These are phyloP conservation scores for Botia kubotai DNA, from an alignment of 2,797 vertebrate genomes.

Conservation along the genomic window DNA sequence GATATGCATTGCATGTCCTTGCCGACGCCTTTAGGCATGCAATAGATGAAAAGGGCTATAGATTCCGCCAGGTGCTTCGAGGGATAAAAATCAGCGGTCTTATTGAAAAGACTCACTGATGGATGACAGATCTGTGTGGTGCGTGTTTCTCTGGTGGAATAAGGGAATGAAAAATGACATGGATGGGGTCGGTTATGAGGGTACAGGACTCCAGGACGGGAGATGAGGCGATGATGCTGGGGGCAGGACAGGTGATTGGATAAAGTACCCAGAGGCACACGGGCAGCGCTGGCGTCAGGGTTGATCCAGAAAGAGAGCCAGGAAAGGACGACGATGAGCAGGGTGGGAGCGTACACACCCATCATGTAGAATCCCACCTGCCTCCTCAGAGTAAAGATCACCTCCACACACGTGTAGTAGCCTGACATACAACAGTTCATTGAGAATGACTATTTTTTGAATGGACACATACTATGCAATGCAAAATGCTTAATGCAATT, in stretches of 20 bases:
- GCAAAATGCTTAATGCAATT: not conserved
- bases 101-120: conserved; percentile 15
- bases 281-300: conserved; percentile 95
- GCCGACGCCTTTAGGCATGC: conserved; percentile 12
- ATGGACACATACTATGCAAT: not conserved
- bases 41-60: conserved; percentile 30
- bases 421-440: conserved; percentile 73
- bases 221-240: not conserved
- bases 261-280: conserved; percentile 53
- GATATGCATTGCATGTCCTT: conserved; percentile 29
- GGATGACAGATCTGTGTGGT: not conserved
- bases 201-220: conserved; percentile 10
- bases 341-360: conserved; percentile 97
- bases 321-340: conserved; percentile 96
- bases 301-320: conserved; percentile 99
- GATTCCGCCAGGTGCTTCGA: not conserved
- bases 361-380: conserved; percentile 99
- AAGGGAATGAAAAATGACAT: conserved; percentile 7
- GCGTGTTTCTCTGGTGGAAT: not conserved
- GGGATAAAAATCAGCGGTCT: conserved; percentile 4
- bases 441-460: not conserved
- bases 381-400: conserved; percentile 96
- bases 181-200: conserved; percentile 4
- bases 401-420: conserved; percentile 98
- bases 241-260: conserved; percentile 21